A percentile compares a stretch with the other conserved stretches of the same genome.
phyloP scores from a whole-genome alignment of 2,113 vertebrate genomes.

The Prochilodus magdalenae region DNA sequence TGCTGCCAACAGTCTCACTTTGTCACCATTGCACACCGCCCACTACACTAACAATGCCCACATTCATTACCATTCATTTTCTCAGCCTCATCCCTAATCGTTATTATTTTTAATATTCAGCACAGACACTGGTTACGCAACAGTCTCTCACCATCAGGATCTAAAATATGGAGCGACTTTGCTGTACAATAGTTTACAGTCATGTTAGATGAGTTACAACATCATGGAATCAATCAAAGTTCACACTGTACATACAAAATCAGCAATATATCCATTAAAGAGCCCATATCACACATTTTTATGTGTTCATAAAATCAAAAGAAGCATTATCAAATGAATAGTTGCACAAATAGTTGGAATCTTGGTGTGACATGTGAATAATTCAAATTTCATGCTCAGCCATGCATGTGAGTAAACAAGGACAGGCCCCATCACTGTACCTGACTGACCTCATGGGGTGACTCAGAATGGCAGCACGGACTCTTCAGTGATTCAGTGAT shows the following conservation, averaged over 20 bases:
- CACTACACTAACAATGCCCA: slow-evolving; percentile 42
- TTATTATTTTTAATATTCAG: slow-evolving; percentile 30
- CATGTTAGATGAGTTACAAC: neutral
- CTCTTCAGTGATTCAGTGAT: no score
- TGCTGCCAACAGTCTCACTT: slow-evolving; percentile 14
- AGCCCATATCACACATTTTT: no score
- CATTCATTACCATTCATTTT: slow-evolving; percentile 36
- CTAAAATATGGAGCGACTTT: neutral
- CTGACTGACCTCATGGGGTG: no score
- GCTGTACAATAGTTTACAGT: neutral
- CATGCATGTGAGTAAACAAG: no score
- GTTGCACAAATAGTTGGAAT: no score
- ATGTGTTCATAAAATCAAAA: no score
- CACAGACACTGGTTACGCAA: slow-evolving; percentile 21
- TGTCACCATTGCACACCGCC: slow-evolving; percentile 41
- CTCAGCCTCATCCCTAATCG: neutral
- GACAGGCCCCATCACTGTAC: no score
- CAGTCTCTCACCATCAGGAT: slow-evolving; percentile 12
- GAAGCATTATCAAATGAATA: no score
- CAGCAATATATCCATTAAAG: neutral
- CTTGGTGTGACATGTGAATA: no score
- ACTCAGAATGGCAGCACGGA: no score
- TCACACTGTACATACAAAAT: neutral
- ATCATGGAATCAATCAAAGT: neutral
- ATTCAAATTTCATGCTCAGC: no score